Evolutionary conservation across 1,140 invertebrate genomes (phyloP).

Genomic region (Homalodisca vitripennis): DNA sequence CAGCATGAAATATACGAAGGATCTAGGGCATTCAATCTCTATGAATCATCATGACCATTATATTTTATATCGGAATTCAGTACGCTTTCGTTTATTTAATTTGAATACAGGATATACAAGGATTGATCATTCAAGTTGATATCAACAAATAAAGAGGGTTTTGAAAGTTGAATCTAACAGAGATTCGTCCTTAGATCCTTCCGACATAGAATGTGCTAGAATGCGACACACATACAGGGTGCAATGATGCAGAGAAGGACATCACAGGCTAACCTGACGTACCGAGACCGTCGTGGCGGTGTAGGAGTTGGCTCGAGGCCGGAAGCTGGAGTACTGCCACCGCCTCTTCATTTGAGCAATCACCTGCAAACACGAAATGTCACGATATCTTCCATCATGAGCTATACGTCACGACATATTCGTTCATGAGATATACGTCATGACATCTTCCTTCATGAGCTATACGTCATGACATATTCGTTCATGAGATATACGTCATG

Average conservation of each 20-base stretch:
- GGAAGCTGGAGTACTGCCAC: conserved; percentile 69
- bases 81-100: not conserved
- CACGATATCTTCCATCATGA: no score
- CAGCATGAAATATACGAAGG: no score
- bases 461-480: no score
- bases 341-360: conserved; percentile 76
- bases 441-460: no score
- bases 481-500: no score
- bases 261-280: conserved; percentile 50
- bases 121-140: not conserved
- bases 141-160: not conserved
- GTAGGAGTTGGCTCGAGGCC: conserved; percentile 75
- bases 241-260: not conserved
- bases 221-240: not conserved
- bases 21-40: no score
- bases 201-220: not conserved
- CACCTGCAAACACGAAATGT: conserved; percentile 52
- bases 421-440: no score
- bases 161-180: not conserved
- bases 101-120: not conserved
- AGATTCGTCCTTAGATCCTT: not conserved
- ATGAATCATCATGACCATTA: no score
- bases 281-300: conserved; percentile 83
- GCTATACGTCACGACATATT: no score
- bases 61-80: no score